Evolutionary conservation across 2,888 invertebrate genomes (phyloP).

Genomic region (Copidosoma aretas): DNA sequence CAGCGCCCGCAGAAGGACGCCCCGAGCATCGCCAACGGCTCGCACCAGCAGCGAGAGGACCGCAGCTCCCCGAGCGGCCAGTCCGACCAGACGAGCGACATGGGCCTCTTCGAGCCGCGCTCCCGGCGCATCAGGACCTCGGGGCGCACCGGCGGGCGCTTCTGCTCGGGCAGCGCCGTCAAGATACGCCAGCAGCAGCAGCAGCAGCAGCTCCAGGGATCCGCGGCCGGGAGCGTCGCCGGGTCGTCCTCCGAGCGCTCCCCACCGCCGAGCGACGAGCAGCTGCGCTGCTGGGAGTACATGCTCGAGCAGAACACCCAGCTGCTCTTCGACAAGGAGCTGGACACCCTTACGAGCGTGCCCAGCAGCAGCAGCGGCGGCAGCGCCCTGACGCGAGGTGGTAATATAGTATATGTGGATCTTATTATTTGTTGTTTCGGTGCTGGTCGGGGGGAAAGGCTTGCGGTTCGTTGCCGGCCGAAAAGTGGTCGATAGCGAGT

Average conservation of each 20-base stretch:
- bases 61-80: slow-evolving; percentile 87
- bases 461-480: no score
- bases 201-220: slow-evolving; percentile 22
- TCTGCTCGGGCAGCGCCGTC: slow-evolving; percentile 50
- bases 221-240: background rate
- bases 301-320: slow-evolving; percentile 92
- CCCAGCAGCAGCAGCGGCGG: slow-evolving; percentile 17
- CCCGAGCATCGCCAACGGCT: background rate
- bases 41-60: slow-evolving; percentile 65
- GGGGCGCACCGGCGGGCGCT: slow-evolving; percentile 44
- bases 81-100: slow-evolving; percentile 71
- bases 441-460: no score
- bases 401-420: slow-evolving; percentile 24
- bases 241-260: slow-evolving; percentile 59
- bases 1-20: slow-evolving; percentile 8
- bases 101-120: slow-evolving; percentile 53
- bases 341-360: slow-evolving; percentile 74
- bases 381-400: slow-evolving; percentile 28
- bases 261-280: slow-evolving; percentile 73
- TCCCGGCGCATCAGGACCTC: slow-evolving; percentile 53
- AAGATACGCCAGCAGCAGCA: slow-evolving; percentile 34
- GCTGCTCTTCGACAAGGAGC: slow-evolving; percentile 84
- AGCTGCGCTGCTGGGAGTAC: slow-evolving; percentile 92
- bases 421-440: no score
- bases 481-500: no score